These are phyloP conservation scores for Lottia gigantea DNA, from an alignment of 2,888 invertebrate genomes.

Conservation along the genomic window DNA sequence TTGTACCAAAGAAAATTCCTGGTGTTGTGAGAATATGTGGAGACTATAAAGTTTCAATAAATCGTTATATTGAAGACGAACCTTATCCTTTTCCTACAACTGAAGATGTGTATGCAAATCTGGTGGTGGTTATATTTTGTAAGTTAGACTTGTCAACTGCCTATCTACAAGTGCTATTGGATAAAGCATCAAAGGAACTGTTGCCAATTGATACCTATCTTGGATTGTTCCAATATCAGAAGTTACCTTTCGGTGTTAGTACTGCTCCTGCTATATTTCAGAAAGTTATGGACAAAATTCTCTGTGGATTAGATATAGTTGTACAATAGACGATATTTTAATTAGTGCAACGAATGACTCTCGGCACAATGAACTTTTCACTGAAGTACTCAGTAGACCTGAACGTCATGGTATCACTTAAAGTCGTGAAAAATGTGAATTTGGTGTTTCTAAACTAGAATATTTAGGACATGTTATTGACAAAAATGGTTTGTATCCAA, in stretches of 20 bases:
- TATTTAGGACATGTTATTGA: conserved; percentile 33
- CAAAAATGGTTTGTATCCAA: conserved; percentile 27
- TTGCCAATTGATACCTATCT: neutral
- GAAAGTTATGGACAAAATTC: neutral
- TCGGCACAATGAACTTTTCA: neutral
- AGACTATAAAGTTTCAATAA: conserved; percentile 2
- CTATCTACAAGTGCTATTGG: neutral
- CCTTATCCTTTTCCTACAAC: neutral
- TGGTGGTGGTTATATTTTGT: neutral
- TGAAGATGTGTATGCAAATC: neutral
- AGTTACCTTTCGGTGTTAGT: neutral
- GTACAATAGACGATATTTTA: neutral
- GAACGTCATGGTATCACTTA: neutral
- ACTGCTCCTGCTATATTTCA: neutral
- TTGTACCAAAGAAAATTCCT: neutral
- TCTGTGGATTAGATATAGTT: neutral
- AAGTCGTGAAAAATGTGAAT: neutral
- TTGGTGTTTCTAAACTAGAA: conserved; percentile 12
- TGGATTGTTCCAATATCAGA: neutral
- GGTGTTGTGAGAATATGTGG: neutral
- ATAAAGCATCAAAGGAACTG: neutral
- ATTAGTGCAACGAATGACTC: neutral
- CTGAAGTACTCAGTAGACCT: neutral
- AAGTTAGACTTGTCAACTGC: conserved; percentile 2
- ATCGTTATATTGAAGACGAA: neutral